These are phyloP conservation scores for Atlantisia rogersi DNA, from an alignment of 2,113 vertebrate genomes.

Conservation along the genomic window DNA sequence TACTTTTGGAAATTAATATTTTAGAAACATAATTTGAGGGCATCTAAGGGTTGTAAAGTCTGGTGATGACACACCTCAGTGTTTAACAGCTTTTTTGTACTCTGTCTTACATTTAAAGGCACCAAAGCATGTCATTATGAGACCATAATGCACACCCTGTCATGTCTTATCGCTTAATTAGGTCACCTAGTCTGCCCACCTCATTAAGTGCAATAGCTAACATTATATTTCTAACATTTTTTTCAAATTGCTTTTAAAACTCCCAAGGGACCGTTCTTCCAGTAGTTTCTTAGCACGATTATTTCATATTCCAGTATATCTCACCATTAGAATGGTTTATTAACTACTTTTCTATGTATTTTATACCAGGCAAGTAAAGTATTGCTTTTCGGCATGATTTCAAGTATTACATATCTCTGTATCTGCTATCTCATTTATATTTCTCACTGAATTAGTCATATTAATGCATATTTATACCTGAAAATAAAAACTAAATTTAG, in stretches of 20 bases:
- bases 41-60: background rate
- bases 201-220: background rate
- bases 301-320: background rate
- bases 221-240: background rate
- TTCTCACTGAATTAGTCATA: background rate
- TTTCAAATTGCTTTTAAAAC: background rate
- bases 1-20: conserved; percentile 11
- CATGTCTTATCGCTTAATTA: background rate
- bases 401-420: background rate
- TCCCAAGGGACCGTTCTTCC: background rate
- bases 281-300: background rate
- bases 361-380: background rate
- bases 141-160: background rate
- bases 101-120: background rate
- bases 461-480: background rate
- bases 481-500: background rate
- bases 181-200: background rate
- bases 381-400: background rate
- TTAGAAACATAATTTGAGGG: background rate
- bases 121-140: background rate
- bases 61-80: background rate
- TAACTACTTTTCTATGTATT: background rate
- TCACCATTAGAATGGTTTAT: background rate
- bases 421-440: background rate
- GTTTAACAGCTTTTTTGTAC: background rate